Evolutionary conservation across 2,888 invertebrate species (phyloP).

Genomic region (Drosophila mayaguana): DNA sequence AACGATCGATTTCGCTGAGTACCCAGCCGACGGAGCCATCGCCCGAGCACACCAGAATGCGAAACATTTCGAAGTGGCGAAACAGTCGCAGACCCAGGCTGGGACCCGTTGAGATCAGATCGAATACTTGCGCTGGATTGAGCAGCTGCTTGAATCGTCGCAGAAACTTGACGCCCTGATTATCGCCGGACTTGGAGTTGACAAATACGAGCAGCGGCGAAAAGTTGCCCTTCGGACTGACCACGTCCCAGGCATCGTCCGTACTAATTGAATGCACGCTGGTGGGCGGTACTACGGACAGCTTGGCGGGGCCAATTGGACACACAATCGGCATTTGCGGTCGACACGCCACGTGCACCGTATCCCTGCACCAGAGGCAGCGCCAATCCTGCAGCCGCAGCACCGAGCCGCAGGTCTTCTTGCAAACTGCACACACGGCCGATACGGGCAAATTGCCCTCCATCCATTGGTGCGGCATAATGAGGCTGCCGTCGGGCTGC

Average conservation of each 20-base stretch:
- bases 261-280: constrained; percentile 95
- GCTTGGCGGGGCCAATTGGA: constrained; percentile 93
- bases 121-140: constrained; percentile 99
- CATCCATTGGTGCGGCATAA: constrained; percentile 99
- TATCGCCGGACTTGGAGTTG: constrained; percentile 99
- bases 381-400: constrained; percentile 97
- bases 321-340: constrained; percentile 92
- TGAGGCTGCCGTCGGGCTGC: constrained; percentile 94
- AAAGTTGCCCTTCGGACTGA: constrained; percentile 87
- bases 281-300: constrained; percentile 97
- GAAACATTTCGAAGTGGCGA: constrained; percentile 97
- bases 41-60: constrained; percentile 98
- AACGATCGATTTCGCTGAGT: constrained; percentile 96
- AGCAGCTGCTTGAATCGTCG: constrained; percentile 97
- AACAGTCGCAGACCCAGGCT: constrained; percentile 94
- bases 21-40: constrained; percentile 99
- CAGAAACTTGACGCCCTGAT: constrained; percentile 98
- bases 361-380: constrained; percentile 97
- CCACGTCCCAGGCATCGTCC: constrained; percentile 96
- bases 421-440: constrained; percentile 96
- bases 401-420: constrained; percentile 98
- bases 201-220: constrained; percentile 97
- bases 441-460: constrained; percentile 98
- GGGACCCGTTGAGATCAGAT: constrained; percentile 95
- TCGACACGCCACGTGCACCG: constrained; percentile 96